Percentiles rank a stretch among this genome's conserved stretches.
These are phyloP conservation scores for Parochlus steinenii DNA, from an alignment of 2,888 invertebrate genomes.

Conservation along the genomic window DNA sequence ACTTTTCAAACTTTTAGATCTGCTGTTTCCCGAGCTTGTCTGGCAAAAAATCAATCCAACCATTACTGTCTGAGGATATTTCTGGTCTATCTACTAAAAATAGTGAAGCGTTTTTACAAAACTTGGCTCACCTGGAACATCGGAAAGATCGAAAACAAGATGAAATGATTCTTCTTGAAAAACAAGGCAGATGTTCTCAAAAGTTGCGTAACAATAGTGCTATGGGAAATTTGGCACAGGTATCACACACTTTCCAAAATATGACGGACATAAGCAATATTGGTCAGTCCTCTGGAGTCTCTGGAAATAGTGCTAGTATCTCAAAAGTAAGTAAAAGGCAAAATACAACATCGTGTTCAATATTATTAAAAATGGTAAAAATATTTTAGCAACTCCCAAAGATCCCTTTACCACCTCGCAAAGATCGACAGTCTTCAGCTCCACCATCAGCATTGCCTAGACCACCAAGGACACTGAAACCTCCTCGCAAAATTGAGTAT, in stretches of 20 bases:
- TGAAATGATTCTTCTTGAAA: slow-evolving; percentile 17
- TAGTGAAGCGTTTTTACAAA: slow-evolving; percentile 18
- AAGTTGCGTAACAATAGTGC: slow-evolving; percentile 16
- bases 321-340: slow-evolving; percentile 1
- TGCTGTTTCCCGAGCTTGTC: slow-evolving; percentile 18
- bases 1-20: slow-evolving; percentile 8
- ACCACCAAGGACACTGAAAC: slow-evolving; percentile 16
- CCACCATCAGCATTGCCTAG: slow-evolving; percentile 18
- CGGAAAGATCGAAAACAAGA: slow-evolving; percentile 14
- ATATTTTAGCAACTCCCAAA: slow-evolving; percentile 13
- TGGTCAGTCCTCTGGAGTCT: slow-evolving; percentile 12
- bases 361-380: slow-evolving; percentile 1
- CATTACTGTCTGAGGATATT: slow-evolving; percentile 17
- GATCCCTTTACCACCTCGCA: slow-evolving; percentile 14
- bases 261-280: slow-evolving; percentile 19
- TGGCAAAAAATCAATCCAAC: slow-evolving; percentile 17
- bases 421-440: slow-evolving; percentile 16
- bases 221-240: slow-evolving; percentile 17
- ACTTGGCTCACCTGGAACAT: slow-evolving; percentile 7
- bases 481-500: slow-evolving; percentile 17
- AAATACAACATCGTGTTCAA: not conserved
- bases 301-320: slow-evolving; percentile 12
- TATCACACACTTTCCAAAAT: slow-evolving; percentile 18
- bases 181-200: slow-evolving; percentile 17
- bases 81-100: slow-evolving; percentile 18